Percentiles rank a stretch among this genome's conserved stretches.
Conservation (phyloP, 1,140 invertebrate species). For the Ceratosolen fusciceps region DNA sequence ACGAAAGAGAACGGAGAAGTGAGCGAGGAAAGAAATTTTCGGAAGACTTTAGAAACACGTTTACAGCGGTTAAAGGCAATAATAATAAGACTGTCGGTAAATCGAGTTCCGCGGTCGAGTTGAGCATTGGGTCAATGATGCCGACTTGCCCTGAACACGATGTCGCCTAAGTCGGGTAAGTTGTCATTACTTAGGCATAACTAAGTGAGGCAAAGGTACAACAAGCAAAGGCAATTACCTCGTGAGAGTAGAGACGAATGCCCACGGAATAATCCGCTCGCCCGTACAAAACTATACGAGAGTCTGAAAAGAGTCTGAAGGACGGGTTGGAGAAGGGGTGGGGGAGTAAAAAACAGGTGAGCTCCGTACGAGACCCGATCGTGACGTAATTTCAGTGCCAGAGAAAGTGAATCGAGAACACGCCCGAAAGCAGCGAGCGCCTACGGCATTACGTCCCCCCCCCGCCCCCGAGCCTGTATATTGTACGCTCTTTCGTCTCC, state of each 20-base stretch:
- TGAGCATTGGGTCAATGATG: neutral
- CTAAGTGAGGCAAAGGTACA: neutral
- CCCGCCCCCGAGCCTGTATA: slow-evolving; percentile 19
- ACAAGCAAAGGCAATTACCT: slow-evolving; percentile 4
- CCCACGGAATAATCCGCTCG: neutral
- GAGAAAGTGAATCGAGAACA: slow-evolving; percentile 55
- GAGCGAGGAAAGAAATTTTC: too few relatives aligned
- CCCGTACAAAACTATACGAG: neutral
- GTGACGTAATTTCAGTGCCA: slow-evolving; percentile 50
- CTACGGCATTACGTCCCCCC: slow-evolving; percentile 40
- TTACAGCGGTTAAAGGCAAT: neutral
- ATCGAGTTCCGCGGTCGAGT: neutral
- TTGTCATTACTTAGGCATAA: neutral
- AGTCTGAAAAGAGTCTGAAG: slow-evolving; percentile 1
- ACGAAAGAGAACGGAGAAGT: neutral
- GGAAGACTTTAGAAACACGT: too few relatives aligned
- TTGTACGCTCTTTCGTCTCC: neutral
- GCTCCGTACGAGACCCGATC: slow-evolving; percentile 4
- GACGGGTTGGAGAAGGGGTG: neutral
- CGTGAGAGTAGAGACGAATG: neutral
- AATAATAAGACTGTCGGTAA: too few relatives aligned
- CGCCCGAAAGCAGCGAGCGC: slow-evolving; percentile 47
- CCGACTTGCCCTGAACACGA: neutral
- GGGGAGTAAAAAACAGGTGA: slow-evolving; percentile 23
- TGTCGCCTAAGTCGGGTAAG: slow-evolving; percentile 6